phyloP scores from a whole-genome alignment of 2,113 vertebrate species.

The Tinamus guttatus region DNA sequence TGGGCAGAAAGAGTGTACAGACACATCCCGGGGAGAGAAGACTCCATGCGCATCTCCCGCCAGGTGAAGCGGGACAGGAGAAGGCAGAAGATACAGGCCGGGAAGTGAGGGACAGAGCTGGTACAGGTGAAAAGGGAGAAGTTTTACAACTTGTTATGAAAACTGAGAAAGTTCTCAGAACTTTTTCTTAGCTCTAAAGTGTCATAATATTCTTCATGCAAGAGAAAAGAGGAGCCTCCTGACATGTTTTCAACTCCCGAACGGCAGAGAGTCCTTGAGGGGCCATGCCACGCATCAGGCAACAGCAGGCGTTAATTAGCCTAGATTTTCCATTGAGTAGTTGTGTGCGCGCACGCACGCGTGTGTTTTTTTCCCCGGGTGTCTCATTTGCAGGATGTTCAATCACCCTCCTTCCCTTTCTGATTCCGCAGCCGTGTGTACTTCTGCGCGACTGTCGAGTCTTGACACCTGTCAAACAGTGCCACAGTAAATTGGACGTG shows the following conservation, averaged over 20 bases:
- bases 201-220: conserved; percentile 16
- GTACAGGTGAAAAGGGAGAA: background rate
- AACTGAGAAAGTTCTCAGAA: background rate
- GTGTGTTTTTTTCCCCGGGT: conserved; percentile 62
- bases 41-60: background rate
- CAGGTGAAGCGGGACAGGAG: background rate
- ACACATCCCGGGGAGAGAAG: fast-evolving
- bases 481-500: conserved; percentile 74
- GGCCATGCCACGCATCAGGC: conserved; percentile 13
- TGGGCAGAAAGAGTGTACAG: fast-evolving
- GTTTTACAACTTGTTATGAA: background rate
- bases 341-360: background rate
- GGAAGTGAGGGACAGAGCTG: background rate
- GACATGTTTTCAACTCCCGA: conserved; percentile 57
- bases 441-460: conserved; percentile 35
- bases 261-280: conserved; percentile 62
- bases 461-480: conserved; percentile 73
- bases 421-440: background rate
- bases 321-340: conserved; percentile 5
- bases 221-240: conserved; percentile 55
- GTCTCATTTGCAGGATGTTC: conserved; percentile 75
- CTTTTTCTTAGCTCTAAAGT: conserved; percentile 33
- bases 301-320: conserved; percentile 48
- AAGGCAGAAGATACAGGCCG: fast-evolving
- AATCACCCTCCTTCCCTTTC: conserved; percentile 27